Conservation (phyloP, 2,113 vertebrate genomes). For the Turnix velox region DNA sequence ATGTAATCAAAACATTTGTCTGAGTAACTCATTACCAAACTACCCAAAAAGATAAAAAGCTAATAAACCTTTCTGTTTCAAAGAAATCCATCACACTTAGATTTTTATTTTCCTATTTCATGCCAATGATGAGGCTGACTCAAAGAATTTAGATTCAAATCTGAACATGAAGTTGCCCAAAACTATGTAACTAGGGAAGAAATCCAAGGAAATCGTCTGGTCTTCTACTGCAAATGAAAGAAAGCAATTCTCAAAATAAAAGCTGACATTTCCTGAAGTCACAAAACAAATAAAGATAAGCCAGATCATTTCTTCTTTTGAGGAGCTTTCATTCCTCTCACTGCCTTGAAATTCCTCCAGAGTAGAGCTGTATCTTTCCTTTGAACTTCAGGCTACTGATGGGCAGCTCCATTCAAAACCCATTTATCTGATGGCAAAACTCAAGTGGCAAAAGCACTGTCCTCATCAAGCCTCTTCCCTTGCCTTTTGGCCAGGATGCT, state of each 20-base stretch:
- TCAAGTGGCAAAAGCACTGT: fast-evolving
- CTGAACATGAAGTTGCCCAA: neutral
- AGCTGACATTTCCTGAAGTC: neutral
- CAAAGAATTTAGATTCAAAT: neutral
- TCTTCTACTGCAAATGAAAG: neutral
- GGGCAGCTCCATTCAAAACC: neutral
- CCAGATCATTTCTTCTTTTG: neutral
- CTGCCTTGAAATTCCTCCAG: neutral
- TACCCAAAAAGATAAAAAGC: neutral
- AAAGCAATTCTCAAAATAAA: conserved; percentile 25
- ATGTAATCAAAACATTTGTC: neutral
- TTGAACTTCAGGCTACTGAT: neutral
- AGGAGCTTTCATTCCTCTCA: neutral
- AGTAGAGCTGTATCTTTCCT: neutral
- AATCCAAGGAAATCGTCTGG: conserved; percentile 11
- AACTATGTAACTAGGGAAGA: neutral
- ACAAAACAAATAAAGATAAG: neutral
- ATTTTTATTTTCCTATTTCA: neutral
- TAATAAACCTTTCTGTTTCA: neutral
- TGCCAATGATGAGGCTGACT: neutral
- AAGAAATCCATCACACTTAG: neutral
- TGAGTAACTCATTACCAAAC: neutral
- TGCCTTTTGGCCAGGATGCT: neutral
- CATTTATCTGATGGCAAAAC: neutral
- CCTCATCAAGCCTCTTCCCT: neutral